Percentiles rank a stretch among this genome's conserved stretches.
phyloP scores from a whole-genome alignment of 2,113 vertebrate genomes.

The Carollia perspicillata region DNA sequence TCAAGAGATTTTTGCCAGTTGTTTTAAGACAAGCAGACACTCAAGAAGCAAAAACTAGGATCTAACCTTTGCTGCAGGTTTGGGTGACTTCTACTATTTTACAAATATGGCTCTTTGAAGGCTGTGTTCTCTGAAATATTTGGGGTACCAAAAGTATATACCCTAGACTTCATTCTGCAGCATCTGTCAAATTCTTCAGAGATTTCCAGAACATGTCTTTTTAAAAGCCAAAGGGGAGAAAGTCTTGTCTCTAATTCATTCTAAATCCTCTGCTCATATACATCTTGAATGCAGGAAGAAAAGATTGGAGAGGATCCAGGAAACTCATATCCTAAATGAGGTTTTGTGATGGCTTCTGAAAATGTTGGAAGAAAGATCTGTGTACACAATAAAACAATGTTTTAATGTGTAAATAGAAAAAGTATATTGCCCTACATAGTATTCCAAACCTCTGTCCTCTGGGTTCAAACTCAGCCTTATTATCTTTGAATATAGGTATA shows the following conservation, averaged over 20 bases:
- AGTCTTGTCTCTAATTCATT: neutral
- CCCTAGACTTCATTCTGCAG: neutral
- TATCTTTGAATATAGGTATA: neutral
- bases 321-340: slow-evolving; percentile 37
- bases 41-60: slow-evolving; percentile 10
- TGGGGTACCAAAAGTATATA: neutral
- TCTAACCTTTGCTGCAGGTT: neutral
- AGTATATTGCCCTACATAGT: neutral
- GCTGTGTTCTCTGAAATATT: neutral
- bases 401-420: slow-evolving; percentile 15
- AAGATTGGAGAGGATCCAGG: slow-evolving; percentile 33
- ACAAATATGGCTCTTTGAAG: neutral
- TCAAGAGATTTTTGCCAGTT: neutral
- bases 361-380: neutral
- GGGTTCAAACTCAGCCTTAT: neutral
- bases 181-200: neutral
- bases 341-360: slow-evolving; percentile 21
- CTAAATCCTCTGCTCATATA: neutral
- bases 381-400: slow-evolving; percentile 32
- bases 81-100: neutral
- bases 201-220: slow-evolving; percentile 4
- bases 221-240: slow-evolving; percentile 32
- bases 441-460: neutral
- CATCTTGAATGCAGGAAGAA: neutral
- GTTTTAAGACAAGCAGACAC: slow-evolving; percentile 32